These are phyloP conservation scores for Adelges cooleyi DNA, from an alignment of 1,140 invertebrate genomes.

Conservation along the genomic window DNA sequence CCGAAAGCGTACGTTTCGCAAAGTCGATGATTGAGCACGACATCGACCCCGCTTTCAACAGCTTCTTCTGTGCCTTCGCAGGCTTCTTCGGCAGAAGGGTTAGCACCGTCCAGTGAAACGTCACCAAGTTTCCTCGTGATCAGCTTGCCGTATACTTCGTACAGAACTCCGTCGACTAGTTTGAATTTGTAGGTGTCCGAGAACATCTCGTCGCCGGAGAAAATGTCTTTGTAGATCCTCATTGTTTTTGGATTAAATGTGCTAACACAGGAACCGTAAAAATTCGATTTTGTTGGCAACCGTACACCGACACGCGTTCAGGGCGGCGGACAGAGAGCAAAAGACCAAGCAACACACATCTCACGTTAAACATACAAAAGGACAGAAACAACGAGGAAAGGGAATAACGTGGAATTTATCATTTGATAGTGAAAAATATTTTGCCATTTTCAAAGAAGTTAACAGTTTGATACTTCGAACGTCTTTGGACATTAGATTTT, in stretches of 20 bases:
- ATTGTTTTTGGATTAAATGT: background rate
- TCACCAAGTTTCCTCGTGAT: conserved; percentile 65
- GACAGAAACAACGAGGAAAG: background rate
- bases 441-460: background rate
- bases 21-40: conserved; percentile 85
- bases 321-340: conserved; percentile 13
- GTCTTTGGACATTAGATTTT: background rate
- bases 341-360: too few species aligned
- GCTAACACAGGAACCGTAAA: too few species aligned
- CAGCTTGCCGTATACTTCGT: conserved; percentile 86
- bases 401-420: conserved; percentile 26
- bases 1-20: conserved; percentile 72
- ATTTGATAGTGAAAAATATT: background rate
- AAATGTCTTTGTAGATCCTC: conserved; percentile 26
- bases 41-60: conserved; percentile 73
- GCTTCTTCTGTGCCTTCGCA: conserved; percentile 69
- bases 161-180: conserved; percentile 82
- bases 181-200: conserved; percentile 94
- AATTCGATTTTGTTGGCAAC: background rate
- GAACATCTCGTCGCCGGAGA: conserved; percentile 92
- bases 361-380: background rate
- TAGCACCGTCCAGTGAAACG: conserved; percentile 70
- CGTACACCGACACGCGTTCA: background rate
- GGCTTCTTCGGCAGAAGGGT: conserved; percentile 84
- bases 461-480: too few species aligned